Conservation (phyloP, 2,888 invertebrate species). For the Cotesia congregata region DNA sequence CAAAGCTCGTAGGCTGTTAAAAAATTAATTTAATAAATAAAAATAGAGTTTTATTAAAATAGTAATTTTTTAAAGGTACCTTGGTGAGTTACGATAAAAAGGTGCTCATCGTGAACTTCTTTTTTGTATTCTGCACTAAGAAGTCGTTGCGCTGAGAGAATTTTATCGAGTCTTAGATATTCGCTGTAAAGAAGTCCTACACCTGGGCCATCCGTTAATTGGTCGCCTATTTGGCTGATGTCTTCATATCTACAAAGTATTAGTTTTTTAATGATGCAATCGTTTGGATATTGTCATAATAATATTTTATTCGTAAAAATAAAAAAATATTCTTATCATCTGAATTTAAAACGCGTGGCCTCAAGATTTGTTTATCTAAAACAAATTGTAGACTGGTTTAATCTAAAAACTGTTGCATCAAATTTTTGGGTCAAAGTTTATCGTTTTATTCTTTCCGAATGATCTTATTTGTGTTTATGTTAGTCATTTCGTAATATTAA, state of each 20-base stretch:
- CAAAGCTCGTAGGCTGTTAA: constrained; percentile 93
- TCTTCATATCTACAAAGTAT: constrained; percentile 53
- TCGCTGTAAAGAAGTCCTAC: constrained; percentile 91
- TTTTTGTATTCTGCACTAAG: constrained; percentile 80
- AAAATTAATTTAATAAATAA: constrained; percentile 23
- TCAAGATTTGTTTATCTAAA: not conserved
- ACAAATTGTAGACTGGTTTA: not conserved
- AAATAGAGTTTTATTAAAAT: not conserved
- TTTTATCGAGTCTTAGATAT: constrained; percentile 90
- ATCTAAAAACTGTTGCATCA: constrained; percentile 22
- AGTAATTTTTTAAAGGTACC: constrained; percentile 73
- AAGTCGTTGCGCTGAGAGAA: constrained; percentile 85
- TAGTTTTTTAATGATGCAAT: too few relatives aligned
- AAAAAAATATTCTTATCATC: not conserved
- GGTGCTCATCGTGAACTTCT: constrained; percentile 94
- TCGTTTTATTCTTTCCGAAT: constrained; percentile 26
- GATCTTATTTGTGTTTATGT: not conserved
- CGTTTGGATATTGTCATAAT: not conserved
- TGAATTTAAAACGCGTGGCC: not conserved
- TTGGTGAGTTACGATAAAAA: constrained; percentile 98
- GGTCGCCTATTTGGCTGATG: constrained; percentile 71
- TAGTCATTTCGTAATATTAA: not conserved
- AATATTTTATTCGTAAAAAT: not conserved
- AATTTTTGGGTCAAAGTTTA: constrained; percentile 45
- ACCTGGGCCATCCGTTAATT: constrained; percentile 78